A percentile compares a stretch with the other conserved stretches of the same genome.
Conservation (phyloP, 1,140 invertebrate genomes). For the Caenorhabditis inopinata region DNA sequence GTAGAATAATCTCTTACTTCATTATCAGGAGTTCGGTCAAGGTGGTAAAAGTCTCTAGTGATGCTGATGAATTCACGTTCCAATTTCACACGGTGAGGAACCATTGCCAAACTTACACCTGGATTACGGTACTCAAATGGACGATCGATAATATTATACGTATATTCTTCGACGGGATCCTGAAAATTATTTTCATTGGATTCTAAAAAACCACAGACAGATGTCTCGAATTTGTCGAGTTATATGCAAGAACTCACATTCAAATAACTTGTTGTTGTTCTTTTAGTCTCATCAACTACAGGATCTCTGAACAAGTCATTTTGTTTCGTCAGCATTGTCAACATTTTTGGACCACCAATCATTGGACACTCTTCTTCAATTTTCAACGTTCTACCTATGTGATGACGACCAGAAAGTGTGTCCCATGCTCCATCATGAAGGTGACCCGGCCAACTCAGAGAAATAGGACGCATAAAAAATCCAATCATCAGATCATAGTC, state of each 20-base stretch:
- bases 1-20: background rate
- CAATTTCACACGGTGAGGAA: background rate
- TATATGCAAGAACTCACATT: background rate
- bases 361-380: slow-evolving; percentile 14
- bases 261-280: background rate
- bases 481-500: background rate
- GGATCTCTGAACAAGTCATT: slow-evolving; percentile 3
- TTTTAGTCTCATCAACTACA: background rate
- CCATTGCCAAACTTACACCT: background rate
- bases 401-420: background rate
- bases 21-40: background rate
- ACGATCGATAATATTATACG: background rate
- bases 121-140: slow-evolving; percentile 9
- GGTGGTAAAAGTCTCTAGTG: background rate
- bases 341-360: background rate
- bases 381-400: background rate
- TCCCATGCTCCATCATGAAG: slow-evolving; percentile 13
- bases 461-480: slow-evolving; percentile 5
- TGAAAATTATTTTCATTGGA: background rate
- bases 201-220: no score
- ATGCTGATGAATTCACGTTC: slow-evolving; percentile 16
- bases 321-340: background rate
- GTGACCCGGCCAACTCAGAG: background rate
- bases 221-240: no score
- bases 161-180: slow-evolving; percentile 10